Percentiles rank a stretch among this genome's conserved stretches.
Conservation (phyloP, 2,797 vertebrate species). For the Mareca penelope region DNA sequence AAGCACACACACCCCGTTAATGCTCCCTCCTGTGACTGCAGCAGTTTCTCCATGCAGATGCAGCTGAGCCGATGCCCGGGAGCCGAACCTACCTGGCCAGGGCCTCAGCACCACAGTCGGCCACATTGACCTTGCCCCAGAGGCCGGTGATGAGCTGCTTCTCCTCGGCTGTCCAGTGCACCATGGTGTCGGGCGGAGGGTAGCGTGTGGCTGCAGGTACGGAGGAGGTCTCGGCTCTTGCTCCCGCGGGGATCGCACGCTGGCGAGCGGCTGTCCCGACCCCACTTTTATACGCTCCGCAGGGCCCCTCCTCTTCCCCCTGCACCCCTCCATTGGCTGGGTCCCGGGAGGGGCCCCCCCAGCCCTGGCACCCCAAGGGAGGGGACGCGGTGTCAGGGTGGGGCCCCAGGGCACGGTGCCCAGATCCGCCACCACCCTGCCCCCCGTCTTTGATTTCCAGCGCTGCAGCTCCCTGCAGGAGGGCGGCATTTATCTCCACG, state of each 20-base stretch:
- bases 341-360: background rate
- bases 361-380: background rate
- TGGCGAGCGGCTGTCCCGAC: accelerated
- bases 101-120: constrained; percentile 69
- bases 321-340: background rate
- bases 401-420: constrained; percentile 22
- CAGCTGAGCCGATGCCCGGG: accelerated
- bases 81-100: constrained; percentile 72
- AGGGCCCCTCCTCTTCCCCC: background rate
- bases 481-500: accelerated
- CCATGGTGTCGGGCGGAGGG: constrained; percentile 74
- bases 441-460: background rate
- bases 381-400: background rate
- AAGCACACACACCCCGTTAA: accelerated
- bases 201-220: background rate
- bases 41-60: accelerated
- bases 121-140: constrained; percentile 77
- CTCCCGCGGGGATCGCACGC: constrained; percentile 17
- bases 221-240: background rate
- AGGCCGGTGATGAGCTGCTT: constrained; percentile 60
- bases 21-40: accelerated
- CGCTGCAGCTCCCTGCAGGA: background rate
- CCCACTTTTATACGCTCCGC: background rate
- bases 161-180: constrained; percentile 80
- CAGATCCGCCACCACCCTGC: accelerated